A percentile compares a stretch with the other conserved stretches of the same genome.
Evolutionary conservation across 2,888 invertebrate species (phyloP).

Genomic region (Rotaria sp.): DNA sequence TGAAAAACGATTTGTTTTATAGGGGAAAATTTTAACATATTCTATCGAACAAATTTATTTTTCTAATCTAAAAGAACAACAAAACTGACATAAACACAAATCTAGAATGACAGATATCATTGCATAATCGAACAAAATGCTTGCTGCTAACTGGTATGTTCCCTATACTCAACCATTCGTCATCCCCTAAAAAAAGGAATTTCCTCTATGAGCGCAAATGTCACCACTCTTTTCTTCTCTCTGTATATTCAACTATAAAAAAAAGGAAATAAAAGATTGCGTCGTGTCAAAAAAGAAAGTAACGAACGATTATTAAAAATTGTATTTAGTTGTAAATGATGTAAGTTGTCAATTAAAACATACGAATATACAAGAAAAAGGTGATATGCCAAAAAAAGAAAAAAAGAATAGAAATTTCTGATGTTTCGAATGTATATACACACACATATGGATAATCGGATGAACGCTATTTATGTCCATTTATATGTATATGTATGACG

Average conservation of each 20-base stretch:
- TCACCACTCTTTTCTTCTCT: background rate
- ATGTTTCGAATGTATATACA: background rate
- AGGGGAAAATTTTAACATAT: background rate
- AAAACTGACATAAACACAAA: background rate
- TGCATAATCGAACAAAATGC: background rate
- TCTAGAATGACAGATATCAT: background rate
- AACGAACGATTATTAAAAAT: background rate
- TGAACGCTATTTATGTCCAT: background rate
- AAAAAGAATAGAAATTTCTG: background rate
- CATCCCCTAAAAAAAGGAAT: background rate
- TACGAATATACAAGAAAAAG: background rate
- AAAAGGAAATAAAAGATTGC: background rate
- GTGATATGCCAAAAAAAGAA: background rate
- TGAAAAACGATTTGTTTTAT: background rate
- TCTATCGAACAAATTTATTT: background rate
- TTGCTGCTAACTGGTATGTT: background rate
- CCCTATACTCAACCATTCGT: background rate
- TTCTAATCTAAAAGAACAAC: conserved; percentile 1
- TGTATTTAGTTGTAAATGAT: background rate
- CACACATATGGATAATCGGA: conserved; percentile 1
- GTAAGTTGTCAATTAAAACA: background rate
- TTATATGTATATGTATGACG: background rate
- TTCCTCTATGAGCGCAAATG: background rate
- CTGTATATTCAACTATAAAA: background rate
- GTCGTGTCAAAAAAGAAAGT: background rate